Evolutionary conservation across 2,113 vertebrate species (phyloP).

Genomic region (Hystrix cristata): DNA sequence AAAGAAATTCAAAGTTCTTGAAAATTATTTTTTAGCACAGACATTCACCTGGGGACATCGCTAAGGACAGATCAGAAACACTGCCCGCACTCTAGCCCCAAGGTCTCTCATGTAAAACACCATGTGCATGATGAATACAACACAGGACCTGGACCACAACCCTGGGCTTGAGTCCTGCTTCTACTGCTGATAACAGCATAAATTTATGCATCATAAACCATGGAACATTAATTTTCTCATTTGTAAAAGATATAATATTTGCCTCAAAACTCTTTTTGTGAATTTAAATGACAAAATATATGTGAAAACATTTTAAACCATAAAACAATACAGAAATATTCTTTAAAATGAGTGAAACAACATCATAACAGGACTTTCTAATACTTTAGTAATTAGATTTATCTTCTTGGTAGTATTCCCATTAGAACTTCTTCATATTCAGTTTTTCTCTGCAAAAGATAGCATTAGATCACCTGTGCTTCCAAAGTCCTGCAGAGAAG

Average conservation of each 20-base stretch:
- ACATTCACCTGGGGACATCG: background rate
- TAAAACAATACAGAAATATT: conserved; percentile 7
- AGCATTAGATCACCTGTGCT: background rate
- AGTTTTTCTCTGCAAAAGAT: background rate
- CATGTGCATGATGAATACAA: background rate
- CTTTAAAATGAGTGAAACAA: conserved; percentile 18
- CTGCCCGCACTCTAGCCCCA: no score
- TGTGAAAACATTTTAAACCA: conserved; percentile 18
- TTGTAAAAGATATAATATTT: conserved; percentile 34
- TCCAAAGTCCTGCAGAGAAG: background rate
- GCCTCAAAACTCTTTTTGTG: background rate
- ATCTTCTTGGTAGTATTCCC: conserved; percentile 2
- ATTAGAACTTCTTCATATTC: background rate
- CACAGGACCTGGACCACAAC: background rate
- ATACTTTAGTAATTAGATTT: background rate
- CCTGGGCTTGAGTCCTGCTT: background rate
- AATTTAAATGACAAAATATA: conserved; percentile 54
- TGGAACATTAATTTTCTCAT: conserved; percentile 60
- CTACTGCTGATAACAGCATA: background rate
- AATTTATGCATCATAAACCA: background rate
- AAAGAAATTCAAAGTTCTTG: background rate
- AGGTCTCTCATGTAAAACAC: rapidly evolving
- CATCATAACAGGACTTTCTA: background rate
- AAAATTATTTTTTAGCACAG: background rate
- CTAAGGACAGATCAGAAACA: background rate